phyloP scores from a whole-genome alignment of 2,888 invertebrate species.

The Lordiphosa andalusiaca region DNA sequence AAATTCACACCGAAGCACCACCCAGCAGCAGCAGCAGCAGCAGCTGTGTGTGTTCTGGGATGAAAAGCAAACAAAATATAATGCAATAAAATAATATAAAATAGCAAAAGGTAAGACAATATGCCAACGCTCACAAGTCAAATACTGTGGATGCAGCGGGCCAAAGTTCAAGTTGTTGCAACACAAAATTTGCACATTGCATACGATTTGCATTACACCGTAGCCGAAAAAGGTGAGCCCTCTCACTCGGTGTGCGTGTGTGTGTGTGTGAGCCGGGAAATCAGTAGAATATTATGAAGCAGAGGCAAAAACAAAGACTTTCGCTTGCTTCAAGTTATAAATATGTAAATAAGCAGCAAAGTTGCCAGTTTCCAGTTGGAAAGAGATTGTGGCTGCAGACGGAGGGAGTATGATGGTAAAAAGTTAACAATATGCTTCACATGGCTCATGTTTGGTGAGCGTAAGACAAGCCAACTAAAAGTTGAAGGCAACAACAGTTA shows the following conservation, averaged over 20 bases:
- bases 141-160: conserved; percentile 38
- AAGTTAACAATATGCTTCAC: conserved; percentile 62
- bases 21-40: too few species aligned
- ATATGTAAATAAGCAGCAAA: conserved; percentile 71
- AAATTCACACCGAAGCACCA: conserved; percentile 1
- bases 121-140: conserved; percentile 61
- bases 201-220: conserved; percentile 60
- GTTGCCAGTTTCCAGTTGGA: conserved; percentile 39
- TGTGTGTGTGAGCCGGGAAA: conserved; percentile 36
- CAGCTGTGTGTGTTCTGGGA: conserved; percentile 8
- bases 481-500: conserved; percentile 35
- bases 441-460: conserved; percentile 51
- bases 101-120: conserved; percentile 56
- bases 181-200: conserved; percentile 64
- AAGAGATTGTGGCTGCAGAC: neutral
- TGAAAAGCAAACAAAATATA: conserved; percentile 45
- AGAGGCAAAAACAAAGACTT: conserved; percentile 47
- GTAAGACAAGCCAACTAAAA: conserved; percentile 46
- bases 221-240: conserved; percentile 28
- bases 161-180: conserved; percentile 45
- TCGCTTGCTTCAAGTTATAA: conserved; percentile 50
- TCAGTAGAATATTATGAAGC: conserved; percentile 58
- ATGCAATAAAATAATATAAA: conserved; percentile 51
- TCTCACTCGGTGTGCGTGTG: conserved; percentile 2
- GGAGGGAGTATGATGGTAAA: conserved; percentile 31